Evolutionary conservation across 2,888 invertebrate species (phyloP), one percentile per base, ranked within the genome.

Genomic region (Drosophila mulleri): DNA sequence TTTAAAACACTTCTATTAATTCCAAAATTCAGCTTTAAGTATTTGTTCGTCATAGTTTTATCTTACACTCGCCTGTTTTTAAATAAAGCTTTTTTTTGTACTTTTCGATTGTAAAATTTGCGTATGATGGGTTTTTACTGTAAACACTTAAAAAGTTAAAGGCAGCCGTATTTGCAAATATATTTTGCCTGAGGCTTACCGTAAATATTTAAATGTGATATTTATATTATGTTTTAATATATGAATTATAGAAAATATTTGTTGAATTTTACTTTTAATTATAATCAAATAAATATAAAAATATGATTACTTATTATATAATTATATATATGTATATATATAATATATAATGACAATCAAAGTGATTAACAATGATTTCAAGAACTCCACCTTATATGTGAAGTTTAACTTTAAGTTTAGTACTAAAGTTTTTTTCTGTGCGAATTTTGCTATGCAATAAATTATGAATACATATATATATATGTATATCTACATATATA

Each of bases 381-480:
- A 48, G 6, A 18, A 18, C 29, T 12, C 29, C 7, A 45, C 7
- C 44, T 29, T 26, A 26, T 29, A 29, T 29, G 2, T n/a, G 1
- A 48, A 29, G 5, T 48, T 50, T 14, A 32, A 50, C 32, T 50
- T 50, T 14, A 50, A 50, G 32, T 60, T 69, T 66, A 50, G 77
- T 67, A 63, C 62, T 77, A 81, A 78, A 81, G 79, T 62, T 68
- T 12, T 54, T 18, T 48, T 26, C 16, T 37, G 65, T 84, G 57
- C 56, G 78, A 69, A 81, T 73, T 68, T 72, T 66, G 32, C 62
- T 62, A 54, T 61, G 85, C 87, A 72, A 84, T 84, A 84, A 84
- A 84, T 84, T 74, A 39, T 41, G 26, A 37, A 37, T 37, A 23
- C 16, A 23, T 39, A 20, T 54, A 14, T n/a, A 18, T 54, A 26